Percentiles rank a stretch among this genome's conserved stretches.
Evolutionary conservation across 2,113 vertebrate species (phyloP).

Genomic region (Chloropsis hardwickii): DNA sequence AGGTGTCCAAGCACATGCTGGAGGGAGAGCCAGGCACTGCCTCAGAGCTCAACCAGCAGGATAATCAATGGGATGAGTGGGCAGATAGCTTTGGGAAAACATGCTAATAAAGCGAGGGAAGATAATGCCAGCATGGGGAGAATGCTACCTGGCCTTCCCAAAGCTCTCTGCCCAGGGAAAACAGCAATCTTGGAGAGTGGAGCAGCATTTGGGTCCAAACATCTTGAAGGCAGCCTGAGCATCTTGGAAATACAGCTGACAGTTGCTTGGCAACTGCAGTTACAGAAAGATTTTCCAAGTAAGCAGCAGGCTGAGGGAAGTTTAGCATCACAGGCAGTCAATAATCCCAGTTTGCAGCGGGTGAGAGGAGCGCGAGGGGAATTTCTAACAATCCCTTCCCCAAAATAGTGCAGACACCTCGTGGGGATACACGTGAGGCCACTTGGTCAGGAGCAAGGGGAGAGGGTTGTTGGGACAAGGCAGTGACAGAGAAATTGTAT

Average conservation of each 20-base stretch:
- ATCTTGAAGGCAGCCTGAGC: neutral
- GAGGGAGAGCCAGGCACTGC: neutral
- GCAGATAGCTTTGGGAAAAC: neutral
- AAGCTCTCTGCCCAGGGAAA: neutral
- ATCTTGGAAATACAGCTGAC: slow-evolving; percentile 14
- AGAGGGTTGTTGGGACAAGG: neutral
- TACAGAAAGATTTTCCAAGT: slow-evolving; percentile 36
- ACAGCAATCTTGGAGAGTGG: neutral
- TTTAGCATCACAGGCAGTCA: slow-evolving; percentile 6
- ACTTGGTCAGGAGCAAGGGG: neutral
- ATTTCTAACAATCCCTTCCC: neutral
- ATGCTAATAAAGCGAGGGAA: neutral
- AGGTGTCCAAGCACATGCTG: neutral
- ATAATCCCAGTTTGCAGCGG: neutral
- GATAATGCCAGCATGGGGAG: neutral
- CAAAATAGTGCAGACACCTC: fast-evolving
- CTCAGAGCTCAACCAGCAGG: neutral
- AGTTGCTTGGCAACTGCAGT: slow-evolving; percentile 50
- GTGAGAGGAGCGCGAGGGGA: neutral
- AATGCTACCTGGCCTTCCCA: neutral
- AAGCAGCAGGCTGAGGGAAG: slow-evolving; percentile 23
- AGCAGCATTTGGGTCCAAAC: neutral
- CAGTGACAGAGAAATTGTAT: neutral
- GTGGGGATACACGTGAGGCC: fast-evolving
- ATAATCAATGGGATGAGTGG: neutral